A percentile compares a stretch with the other conserved stretches of the same genome.
These are phyloP conservation scores for Thalpophila matura DNA, from an alignment of 2,888 invertebrate species.

Conservation along the genomic window DNA sequence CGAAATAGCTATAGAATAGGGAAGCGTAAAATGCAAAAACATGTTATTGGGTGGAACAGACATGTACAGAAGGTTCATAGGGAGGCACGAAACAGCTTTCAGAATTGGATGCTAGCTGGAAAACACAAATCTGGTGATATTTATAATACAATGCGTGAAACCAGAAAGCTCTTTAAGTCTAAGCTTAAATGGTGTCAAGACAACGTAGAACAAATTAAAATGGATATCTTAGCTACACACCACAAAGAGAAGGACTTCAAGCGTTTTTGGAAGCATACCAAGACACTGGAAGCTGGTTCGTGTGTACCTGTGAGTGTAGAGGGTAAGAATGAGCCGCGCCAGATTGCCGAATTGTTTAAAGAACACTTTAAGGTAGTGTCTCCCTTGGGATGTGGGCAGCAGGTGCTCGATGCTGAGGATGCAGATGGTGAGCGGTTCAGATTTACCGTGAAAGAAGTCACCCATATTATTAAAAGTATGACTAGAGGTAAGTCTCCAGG, in stretches of 20 bases:
- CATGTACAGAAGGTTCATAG: constrained; percentile 3
- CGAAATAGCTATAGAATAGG: not conserved
- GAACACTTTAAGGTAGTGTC: constrained; percentile 1
- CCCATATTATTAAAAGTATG: not conserved
- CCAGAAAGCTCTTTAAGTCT: constrained; percentile 27
- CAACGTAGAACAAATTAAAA: too few species aligned
- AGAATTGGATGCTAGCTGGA: constrained; percentile 14
- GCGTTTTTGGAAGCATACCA: constrained; percentile 35
- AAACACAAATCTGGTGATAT: constrained; percentile 22
- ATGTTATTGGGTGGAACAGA: not conserved
- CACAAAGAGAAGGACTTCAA: constrained; percentile 23
- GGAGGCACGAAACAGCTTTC: constrained; percentile 25
- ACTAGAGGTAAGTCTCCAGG: constrained; percentile 22
- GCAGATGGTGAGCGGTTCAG: not conserved
- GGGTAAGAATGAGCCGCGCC: constrained; percentile 9
- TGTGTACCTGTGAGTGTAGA: constrained; percentile 11
- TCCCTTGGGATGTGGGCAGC: not conserved
- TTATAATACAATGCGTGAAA: constrained; percentile 20
- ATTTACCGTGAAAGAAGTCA: not conserved
- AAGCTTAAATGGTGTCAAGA: constrained; percentile 1
- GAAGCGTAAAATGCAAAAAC: not conserved
- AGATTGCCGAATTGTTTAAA: constrained; percentile 24
- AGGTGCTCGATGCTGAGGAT: not conserved
- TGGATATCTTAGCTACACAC: too few species aligned
- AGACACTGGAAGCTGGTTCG: constrained; percentile 10